Base-by-base conservation (phyloP, 2,113 vertebrate genomes). In the Saimiri boliviensis region DNA sequence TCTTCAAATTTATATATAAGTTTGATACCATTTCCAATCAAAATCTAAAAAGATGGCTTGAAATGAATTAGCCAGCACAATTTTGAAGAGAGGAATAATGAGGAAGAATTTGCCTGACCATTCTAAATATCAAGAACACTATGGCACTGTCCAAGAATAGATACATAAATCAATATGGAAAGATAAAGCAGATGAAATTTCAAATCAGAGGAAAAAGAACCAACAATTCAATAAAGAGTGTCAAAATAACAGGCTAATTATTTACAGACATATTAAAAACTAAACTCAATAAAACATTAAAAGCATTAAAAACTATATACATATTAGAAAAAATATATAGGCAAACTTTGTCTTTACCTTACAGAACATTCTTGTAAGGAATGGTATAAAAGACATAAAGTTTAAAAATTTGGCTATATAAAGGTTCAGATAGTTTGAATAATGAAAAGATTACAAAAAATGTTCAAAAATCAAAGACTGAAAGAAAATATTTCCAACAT, bases 281-380 rank as follows among this genome's bases (percentile, higher is more conserved):
- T 63, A 71, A 91, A 47, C 20, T 81, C 71, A 70, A 83, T 89
- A 60, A 96, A 77, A 70, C 42, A 93, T 80, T 40, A 76, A 96
- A 93, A 90, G 82, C 35, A 86, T 82, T 86, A 76, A 96, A 90
- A 94, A 92, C 49, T 20, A 86, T 40, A 0, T 86, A 85, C 32
- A 8, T 88, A 37, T 83, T 83, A 71, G 45, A 16, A 89, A 82
- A 73, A 68, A 4, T 52, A 13, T 66, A 68, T 4, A 76, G 21
- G 4, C 76, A 7, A 90, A 87, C 25, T 94, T 95, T 56, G 84
- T 90, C 37, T 91, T 94, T n/a, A 79, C 30, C 60, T 16, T 68
- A 68, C 3, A 35, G 32, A 86, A 68, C 21, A 19, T 2, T 85
- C 23, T 76, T 5, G 45, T 54, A 49, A 87, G 27, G 49, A 84